Percentiles rank a stretch among this genome's conserved stretches.
Conservation (phyloP, 2,888 invertebrate species). For the Brassicogethes aeneus region DNA sequence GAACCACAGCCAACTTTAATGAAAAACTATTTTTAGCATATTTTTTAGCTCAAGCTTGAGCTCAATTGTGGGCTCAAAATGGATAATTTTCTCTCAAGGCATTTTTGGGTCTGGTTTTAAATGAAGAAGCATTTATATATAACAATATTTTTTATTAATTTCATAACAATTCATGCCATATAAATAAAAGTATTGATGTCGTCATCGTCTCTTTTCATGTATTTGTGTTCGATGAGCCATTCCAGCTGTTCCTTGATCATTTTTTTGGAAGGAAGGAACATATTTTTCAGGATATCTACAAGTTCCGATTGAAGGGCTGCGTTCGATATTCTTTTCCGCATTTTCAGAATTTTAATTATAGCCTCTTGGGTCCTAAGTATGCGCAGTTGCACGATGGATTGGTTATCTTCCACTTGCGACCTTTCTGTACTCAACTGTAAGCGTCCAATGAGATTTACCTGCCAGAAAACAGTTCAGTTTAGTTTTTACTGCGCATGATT, state of each 20-base stretch:
- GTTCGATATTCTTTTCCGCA: constrained; percentile 90
- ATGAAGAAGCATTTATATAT: not conserved
- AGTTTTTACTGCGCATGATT: no score
- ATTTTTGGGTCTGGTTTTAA: no score
- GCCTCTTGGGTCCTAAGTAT: constrained; percentile 93
- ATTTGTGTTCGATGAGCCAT: constrained; percentile 99
- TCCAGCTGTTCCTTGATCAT: constrained; percentile 99
- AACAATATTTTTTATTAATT: constrained; percentile 11
- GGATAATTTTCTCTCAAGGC: no score
- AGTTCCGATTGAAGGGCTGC: constrained; percentile 94
- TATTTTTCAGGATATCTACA: constrained; percentile 95
- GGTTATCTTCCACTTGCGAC: constrained; percentile 95
- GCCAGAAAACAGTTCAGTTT: constrained; percentile 17
- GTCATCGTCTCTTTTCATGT: constrained; percentile 92
- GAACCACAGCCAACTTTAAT: no score
- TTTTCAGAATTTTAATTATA: constrained; percentile 97
- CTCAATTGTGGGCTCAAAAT: no score
- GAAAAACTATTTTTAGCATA: no score
- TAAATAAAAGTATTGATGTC: constrained; percentile 98
- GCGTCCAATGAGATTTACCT: constrained; percentile 89
- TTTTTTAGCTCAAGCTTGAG: no score
- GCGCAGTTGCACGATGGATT: constrained; percentile 94
- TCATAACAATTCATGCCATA: constrained; percentile 62
- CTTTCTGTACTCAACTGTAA: constrained; percentile 91
- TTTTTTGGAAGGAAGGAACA: constrained; percentile 98